Evolutionary conservation across 2,888 invertebrate genomes (phyloP).

Genomic region (Pegoplata infirma): DNA sequence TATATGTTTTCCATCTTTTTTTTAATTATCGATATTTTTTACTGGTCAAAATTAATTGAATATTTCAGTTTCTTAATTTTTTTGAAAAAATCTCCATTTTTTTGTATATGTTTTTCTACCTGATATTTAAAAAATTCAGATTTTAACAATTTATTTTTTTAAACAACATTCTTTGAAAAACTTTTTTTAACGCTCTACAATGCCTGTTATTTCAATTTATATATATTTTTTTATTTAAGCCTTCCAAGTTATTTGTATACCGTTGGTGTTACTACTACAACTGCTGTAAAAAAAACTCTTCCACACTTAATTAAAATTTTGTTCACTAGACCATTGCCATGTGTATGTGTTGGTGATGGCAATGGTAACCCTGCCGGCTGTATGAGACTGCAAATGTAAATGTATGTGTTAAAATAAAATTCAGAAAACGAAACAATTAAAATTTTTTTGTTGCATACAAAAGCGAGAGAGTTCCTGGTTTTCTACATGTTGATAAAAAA

Average conservation of each 20-base stretch:
- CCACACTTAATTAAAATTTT: slow-evolving; percentile 66
- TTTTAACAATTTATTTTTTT: neutral
- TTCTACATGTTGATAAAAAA: neutral
- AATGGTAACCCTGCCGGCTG: slow-evolving; percentile 37
- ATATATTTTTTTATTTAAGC: neutral
- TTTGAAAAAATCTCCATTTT: no score
- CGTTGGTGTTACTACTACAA: neutral
- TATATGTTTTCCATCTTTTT: no score
- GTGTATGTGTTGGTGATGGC: slow-evolving; percentile 22
- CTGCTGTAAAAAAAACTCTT: slow-evolving; percentile 20
- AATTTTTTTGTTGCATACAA: slow-evolving; percentile 23
- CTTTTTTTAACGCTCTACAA: neutral
- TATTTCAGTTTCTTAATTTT: no score
- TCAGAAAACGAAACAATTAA: slow-evolving; percentile 30
- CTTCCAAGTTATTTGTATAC: neutral
- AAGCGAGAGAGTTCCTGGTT: neutral
- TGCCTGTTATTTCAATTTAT: neutral
- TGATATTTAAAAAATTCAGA: no score
- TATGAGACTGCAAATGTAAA: slow-evolving; percentile 32
- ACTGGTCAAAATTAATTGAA: no score
- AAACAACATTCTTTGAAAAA: neutral
- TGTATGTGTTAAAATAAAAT: slow-evolving; percentile 27
- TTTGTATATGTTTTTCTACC: no score
- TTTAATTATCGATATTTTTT: no score
- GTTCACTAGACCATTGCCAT: slow-evolving; percentile 63